A percentile compares a stretch with the other conserved stretches of the same genome.
phyloP scores from a whole-genome alignment of 2,113 vertebrate species.

The Hippocampus mohnikei region DNA sequence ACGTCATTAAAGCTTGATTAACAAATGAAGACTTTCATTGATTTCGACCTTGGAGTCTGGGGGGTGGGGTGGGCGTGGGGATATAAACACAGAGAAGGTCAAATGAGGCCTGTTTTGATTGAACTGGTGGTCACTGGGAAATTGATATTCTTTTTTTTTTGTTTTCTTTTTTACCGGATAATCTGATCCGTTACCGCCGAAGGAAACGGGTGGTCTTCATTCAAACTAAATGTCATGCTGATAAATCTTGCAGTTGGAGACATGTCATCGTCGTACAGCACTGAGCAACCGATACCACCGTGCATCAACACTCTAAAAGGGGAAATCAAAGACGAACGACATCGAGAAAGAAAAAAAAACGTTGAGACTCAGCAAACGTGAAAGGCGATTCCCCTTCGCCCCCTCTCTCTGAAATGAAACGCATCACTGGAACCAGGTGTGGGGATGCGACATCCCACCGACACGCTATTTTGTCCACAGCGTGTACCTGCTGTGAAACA shows the following conservation, averaged over 20 bases:
- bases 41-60: background rate
- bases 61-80: background rate
- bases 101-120: background rate
- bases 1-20: background rate
- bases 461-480: slow-evolving; percentile 23
- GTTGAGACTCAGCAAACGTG: slow-evolving; percentile 2
- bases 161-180: background rate
- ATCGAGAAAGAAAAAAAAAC: slow-evolving; percentile 1
- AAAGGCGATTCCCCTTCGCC: slow-evolving; percentile 9
- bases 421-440: slow-evolving; percentile 2
- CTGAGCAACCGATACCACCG: slow-evolving; percentile 1
- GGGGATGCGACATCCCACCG: slow-evolving; percentile 17
- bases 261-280: slow-evolving; percentile 3
- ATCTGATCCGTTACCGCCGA: background rate
- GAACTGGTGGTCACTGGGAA: background rate
- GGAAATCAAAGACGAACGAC: slow-evolving; percentile 3
- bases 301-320: background rate
- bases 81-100: background rate
- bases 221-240: background rate
- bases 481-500: slow-evolving; percentile 4
- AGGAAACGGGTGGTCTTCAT: background rate
- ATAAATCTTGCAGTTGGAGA: background rate
- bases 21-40: background rate
- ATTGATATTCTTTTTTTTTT: background rate
- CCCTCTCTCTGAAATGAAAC: background rate